Evolutionary conservation across 2,113 vertebrate genomes (phyloP).

Genomic region (Pagrus major): DNA sequence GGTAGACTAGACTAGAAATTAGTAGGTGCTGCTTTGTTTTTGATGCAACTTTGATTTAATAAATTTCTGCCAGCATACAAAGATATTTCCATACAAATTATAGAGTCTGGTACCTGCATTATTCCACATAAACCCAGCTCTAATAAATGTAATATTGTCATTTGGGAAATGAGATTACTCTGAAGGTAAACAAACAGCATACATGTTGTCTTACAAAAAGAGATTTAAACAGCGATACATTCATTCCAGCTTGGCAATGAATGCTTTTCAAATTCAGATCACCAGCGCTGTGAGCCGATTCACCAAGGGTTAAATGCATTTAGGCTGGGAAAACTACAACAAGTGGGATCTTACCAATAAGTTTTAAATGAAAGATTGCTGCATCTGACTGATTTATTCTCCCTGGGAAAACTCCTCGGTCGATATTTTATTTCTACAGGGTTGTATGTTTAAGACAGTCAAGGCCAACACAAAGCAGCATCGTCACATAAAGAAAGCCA

Average conservation of each 20-base stretch:
- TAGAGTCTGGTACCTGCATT: not conserved
- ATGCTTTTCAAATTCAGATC: not conserved
- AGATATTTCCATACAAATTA: not conserved
- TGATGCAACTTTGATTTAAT: not conserved
- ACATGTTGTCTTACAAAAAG: not conserved
- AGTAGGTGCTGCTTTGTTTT: not conserved
- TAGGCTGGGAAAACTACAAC: not conserved
- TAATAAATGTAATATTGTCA: not conserved
- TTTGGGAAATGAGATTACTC: conserved; percentile 9
- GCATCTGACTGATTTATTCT: conserved; percentile 29
- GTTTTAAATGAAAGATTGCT: conserved; percentile 44
- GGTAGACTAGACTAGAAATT: not conserved
- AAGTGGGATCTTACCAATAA: conserved; percentile 39
- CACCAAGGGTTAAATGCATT: conserved; percentile 30
- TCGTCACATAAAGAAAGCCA: conserved; percentile 37
- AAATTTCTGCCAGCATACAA: not conserved
- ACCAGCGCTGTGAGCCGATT: not conserved
- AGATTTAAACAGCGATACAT: not conserved
- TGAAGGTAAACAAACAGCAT: not conserved
- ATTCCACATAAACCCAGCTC: not conserved
- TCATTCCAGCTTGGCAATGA: not conserved
- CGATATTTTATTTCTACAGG: conserved; percentile 44
- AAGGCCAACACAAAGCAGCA: conserved; percentile 49
- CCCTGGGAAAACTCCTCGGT: conserved; percentile 33
- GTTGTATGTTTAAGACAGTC: conserved; percentile 39